Conservation (phyloP, 2,113 vertebrate species). For the Bombycilla garrulus region DNA sequence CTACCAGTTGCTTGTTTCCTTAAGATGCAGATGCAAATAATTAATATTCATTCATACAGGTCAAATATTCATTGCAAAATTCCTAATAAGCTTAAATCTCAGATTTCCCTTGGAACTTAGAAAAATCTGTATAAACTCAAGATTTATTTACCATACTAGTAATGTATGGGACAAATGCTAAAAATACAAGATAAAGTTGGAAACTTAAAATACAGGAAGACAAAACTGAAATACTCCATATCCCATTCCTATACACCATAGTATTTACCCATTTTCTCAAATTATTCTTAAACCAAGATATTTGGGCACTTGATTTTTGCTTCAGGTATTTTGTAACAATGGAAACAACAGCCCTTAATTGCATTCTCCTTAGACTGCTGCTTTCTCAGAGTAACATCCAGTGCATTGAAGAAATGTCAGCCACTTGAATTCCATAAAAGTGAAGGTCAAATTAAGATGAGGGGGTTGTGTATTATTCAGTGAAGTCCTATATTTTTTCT, state of each 20-base stretch:
- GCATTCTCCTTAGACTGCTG: not conserved
- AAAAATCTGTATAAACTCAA: not conserved
- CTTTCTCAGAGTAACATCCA: not conserved
- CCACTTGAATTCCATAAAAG: not conserved
- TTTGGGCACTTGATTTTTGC: not conserved
- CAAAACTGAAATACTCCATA: not conserved
- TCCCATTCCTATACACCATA: not conserved
- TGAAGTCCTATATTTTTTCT: not conserved
- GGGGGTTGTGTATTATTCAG: not conserved
- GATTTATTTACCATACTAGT: not conserved
- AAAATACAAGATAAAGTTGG: not conserved
- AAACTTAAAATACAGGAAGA: not conserved
- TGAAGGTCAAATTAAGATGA: not conserved
- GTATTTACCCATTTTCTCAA: not conserved
- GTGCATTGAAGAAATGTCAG: not conserved
- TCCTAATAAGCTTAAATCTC: not conserved
- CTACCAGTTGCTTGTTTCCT: not conserved
- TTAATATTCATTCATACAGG: not conserved
- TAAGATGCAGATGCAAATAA: not conserved
- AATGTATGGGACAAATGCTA: not conserved
- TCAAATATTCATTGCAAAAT: not conserved
- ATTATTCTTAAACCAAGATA: not conserved
- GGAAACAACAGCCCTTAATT: not conserved
- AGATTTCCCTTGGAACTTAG: not conserved
- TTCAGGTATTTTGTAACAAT: not conserved